Evolutionary conservation across 37 sponge, comb jelly and placozoan genomes (phyloP).

Genomic region (Ianthella basta): DNA sequence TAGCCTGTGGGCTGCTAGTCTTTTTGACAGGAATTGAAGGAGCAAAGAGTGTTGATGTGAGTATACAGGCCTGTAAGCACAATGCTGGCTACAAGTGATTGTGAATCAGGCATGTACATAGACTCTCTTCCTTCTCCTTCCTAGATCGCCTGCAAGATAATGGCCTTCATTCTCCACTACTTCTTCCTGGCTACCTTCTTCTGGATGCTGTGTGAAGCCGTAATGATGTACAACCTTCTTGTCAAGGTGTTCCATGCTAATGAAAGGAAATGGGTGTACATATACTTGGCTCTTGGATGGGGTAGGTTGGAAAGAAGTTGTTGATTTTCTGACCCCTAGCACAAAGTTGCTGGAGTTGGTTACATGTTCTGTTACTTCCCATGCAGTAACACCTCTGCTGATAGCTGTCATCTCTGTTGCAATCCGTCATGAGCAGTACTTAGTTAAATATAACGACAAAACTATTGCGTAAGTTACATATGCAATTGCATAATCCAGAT

Average conservation of each 20-base stretch:
- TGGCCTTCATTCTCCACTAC: background rate
- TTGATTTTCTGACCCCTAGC: too few species aligned
- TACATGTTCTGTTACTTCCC: background rate
- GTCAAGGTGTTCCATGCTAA: conserved; percentile 10
- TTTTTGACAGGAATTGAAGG: conserved; percentile 9
- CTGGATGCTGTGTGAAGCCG: conserved; percentile 4
- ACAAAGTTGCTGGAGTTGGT: too few species aligned
- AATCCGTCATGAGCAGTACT: conserved; percentile 18
- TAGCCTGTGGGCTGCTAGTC: conserved; percentile 18
- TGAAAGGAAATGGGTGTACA: conserved; percentile 21
- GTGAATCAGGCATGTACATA: too few species aligned
- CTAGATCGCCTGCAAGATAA: background rate
- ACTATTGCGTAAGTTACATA: conserved; percentile 29
- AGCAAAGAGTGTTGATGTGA: background rate
- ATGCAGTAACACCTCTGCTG: conserved; percentile 5
- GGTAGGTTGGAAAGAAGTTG: background rate
- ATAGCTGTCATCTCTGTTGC: conserved; percentile 19
- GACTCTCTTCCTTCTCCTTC: background rate
- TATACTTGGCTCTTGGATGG: conserved; percentile 23
- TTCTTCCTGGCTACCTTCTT: conserved; percentile 11
- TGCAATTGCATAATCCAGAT: too few species aligned
- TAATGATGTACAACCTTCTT: conserved; percentile 13
- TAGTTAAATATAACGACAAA: background rate
- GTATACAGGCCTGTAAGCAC: too few species aligned
- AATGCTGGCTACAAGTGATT: too few species aligned